Evolutionary conservation across 2,113 vertebrate genomes (phyloP), one percentile per base, ranked within the genome.

Genomic region (Mystacornis crossleyi): DNA sequence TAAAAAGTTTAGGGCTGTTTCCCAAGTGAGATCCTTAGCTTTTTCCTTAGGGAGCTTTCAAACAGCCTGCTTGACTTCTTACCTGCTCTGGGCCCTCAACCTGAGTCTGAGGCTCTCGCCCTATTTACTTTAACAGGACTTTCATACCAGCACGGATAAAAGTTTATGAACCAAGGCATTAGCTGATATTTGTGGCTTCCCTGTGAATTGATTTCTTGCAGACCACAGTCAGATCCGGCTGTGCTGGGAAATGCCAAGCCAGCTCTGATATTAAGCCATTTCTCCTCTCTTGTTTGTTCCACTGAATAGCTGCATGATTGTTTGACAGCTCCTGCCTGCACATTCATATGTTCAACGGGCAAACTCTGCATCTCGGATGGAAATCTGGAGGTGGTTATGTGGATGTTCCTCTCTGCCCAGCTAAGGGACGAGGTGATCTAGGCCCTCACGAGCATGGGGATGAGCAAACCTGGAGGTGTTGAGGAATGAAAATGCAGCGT

Each of bases 161-260:
- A 93, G 65, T 90, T 93, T 93, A 92, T 95, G 88, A 95, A 91
- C 92, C 60, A 18, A 95, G 86, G 91, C 72, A 89, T 95, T 96
- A 89, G 42, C 65, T 94, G 91, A 33, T 92, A 93, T 93, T 93
- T 97, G 74, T 95, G 94, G 79, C 58, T 90, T 86, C 61, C 50
- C 72, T 62, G 28, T 17, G 92, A 83, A 95, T 72, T 96, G 85
- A 96, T 90, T 96, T 95, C 84, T 74, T 77, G 38, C 34, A 81
- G 79, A 53, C 87, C 85, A 86, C 67, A 75, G 43, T 69, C 82
- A 67, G 79, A 65, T 58, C 45, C 1, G 1, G 65, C 40, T 92
- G 17, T 55, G 80, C 62, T 70, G 64, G 75, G 82, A 93, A 95
- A 87, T 95, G 90, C 90, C 95, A 94, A 86, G 81, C 28, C 64